Conservation (phyloP, 2,113 vertebrate genomes). For the Calonectris borealis region DNA sequence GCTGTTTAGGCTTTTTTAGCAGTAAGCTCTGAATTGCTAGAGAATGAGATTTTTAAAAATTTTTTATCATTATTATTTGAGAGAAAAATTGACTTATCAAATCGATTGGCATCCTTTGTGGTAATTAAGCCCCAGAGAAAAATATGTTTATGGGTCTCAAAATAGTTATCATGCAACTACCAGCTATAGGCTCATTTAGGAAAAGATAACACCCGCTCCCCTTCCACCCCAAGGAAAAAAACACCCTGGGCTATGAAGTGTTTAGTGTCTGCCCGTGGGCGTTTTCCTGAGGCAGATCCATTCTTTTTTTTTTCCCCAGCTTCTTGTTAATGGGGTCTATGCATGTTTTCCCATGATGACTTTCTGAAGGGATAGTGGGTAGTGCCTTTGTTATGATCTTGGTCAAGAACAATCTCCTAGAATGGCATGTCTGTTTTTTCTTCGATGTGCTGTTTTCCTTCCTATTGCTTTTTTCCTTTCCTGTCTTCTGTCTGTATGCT, state of each 20-base stretch:
- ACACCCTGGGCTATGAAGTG: background rate
- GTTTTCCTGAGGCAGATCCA: background rate
- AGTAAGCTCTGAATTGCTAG: background rate
- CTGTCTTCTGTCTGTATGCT: background rate
- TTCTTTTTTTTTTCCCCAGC: background rate
- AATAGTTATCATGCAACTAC: background rate
- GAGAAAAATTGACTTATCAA: slow-evolving; percentile 25
- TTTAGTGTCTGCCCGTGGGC: background rate
- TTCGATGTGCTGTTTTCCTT: background rate
- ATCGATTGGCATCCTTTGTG: background rate
- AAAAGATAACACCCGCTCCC: background rate
- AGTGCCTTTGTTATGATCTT: background rate
- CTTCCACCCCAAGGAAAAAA: background rate
- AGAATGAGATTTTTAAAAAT: background rate
- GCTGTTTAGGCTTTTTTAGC: background rate
- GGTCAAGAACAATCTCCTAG: background rate
- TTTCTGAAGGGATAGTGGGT: background rate
- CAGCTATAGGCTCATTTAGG: background rate
- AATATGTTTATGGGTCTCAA: background rate
- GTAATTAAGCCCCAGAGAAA: slow-evolving; percentile 49
- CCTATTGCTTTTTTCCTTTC: background rate
- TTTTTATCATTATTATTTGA: background rate
- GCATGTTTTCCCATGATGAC: background rate
- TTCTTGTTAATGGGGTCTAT: background rate
- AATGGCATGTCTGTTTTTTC: background rate